A percentile compares a stretch with the other conserved stretches of the same genome.
Evolutionary conservation across 2,797 vertebrate genomes (phyloP).

Genomic region (Argyrosomus regius): DNA sequence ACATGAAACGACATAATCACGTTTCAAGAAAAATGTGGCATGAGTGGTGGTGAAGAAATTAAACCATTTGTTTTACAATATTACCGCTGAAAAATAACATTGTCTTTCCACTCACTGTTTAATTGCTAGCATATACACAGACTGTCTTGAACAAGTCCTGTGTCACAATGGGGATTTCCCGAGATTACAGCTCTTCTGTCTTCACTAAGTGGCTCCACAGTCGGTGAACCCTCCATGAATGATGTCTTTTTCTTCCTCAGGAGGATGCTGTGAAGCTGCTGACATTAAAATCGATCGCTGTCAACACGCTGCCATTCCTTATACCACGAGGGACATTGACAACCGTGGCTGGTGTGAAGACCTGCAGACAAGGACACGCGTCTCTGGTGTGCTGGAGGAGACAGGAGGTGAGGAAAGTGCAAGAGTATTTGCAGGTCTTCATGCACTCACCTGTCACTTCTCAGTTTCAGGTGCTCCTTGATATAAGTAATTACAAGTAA

Average conservation of each 20-base stretch:
- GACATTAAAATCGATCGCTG: constrained; percentile 81
- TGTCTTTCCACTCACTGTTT: not conserved
- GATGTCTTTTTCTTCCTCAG: constrained; percentile 32
- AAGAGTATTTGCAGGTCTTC: constrained; percentile 27
- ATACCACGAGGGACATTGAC: constrained; percentile 48
- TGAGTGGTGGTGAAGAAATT: not conserved
- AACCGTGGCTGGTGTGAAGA: constrained; percentile 45
- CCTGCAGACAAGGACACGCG: constrained; percentile 33
- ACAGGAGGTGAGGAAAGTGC: constrained; percentile 26
- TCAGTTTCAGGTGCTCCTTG: constrained; percentile 4
- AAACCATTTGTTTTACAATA: not conserved
- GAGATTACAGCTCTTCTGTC: constrained; percentile 26
- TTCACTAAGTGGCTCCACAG: constrained; percentile 50
- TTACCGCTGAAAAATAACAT: not conserved
- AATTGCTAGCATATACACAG: not conserved
- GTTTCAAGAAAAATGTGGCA: not conserved
- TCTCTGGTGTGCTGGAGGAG: constrained; percentile 30
- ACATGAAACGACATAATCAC: not conserved
- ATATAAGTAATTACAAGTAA: constrained; percentile 2
- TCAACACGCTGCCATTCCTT: constrained; percentile 67
- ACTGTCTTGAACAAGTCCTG: not conserved
- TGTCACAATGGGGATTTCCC: constrained; percentile 8
- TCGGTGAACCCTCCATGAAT: not conserved
- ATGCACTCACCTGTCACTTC: constrained; percentile 32
- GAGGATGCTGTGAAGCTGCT: constrained; percentile 64